Conservation (phyloP, 2,797 vertebrate species). For the Typhlichthys eigenmanni region DNA sequence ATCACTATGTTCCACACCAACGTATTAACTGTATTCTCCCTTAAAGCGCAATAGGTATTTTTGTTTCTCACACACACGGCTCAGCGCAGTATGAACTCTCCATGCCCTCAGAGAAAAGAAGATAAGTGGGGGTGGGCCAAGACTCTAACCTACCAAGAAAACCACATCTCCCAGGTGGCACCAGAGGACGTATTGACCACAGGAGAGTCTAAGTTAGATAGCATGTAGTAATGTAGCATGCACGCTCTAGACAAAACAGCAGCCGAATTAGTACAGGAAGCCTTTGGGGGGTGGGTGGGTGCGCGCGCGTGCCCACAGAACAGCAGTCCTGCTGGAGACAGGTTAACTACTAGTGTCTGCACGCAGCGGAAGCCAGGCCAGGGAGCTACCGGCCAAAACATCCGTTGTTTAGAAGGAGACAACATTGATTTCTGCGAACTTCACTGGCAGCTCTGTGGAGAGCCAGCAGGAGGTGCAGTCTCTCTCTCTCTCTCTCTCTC, state of each 20-base stretch:
- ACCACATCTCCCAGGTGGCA: slow-evolving; percentile 56
- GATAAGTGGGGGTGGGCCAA: background rate
- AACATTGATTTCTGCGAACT: slow-evolving; percentile 56
- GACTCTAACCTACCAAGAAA: slow-evolving; percentile 40
- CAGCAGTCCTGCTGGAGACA: slow-evolving; percentile 55
- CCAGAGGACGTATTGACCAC: slow-evolving; percentile 59
- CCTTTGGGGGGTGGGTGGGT: slow-evolving; percentile 38
- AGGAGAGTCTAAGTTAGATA: slow-evolving; percentile 35
- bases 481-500: slow-evolving; percentile 33
- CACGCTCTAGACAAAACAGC: slow-evolving; percentile 29
- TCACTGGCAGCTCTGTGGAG: too few relatives aligned
- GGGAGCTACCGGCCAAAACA: slow-evolving; percentile 64
- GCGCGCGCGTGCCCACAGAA: slow-evolving; percentile 21
- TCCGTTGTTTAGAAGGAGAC: slow-evolving; percentile 67
- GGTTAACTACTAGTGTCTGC: slow-evolving; percentile 71
- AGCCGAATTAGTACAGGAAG: slow-evolving; percentile 46
- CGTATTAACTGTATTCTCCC: background rate
- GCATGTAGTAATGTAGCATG: background rate
- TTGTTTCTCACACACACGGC: background rate
- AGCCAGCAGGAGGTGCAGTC: slow-evolving; percentile 2
- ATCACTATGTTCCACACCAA: background rate
- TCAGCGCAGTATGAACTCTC: slow-evolving; percentile 30
- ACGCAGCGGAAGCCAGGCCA: slow-evolving; percentile 48
- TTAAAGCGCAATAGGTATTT: background rate
- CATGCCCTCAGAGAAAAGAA: slow-evolving; percentile 2